Percentiles rank a stretch among this genome's conserved stretches.
Evolutionary conservation across 2,797 vertebrate genomes (phyloP).

Genomic region (Xenopus petersii): DNA sequence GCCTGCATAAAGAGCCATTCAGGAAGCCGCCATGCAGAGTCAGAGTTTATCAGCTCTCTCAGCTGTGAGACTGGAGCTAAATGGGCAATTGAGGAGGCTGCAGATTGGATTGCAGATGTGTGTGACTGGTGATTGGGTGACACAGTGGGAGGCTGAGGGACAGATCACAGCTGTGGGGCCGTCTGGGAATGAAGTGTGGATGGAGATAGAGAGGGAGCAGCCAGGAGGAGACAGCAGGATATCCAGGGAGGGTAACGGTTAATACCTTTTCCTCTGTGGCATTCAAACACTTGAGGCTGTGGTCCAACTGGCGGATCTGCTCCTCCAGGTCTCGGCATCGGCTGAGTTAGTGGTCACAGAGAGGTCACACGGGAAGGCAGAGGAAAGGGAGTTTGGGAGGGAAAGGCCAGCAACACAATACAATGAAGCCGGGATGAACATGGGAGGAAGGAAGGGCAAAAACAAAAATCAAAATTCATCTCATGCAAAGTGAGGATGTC

Average conservation of each 20-base stretch:
- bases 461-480: slow-evolving; percentile 38
- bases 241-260: slow-evolving; percentile 4
- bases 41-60: not conserved
- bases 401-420: slow-evolving; percentile 47
- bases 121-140: not conserved
- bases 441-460: slow-evolving; percentile 50
- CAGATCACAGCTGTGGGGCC: slow-evolving; percentile 9
- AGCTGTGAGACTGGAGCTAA: not conserved
- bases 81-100: slow-evolving; percentile 13
- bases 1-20: not conserved
- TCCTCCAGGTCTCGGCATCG: slow-evolving; percentile 82
- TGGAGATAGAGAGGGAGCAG: slow-evolving; percentile 11
- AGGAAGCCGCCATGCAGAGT: not conserved
- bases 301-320: slow-evolving; percentile 84
- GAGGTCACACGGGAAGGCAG: slow-evolving; percentile 35
- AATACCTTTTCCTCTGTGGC: slow-evolving; percentile 90
- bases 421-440: slow-evolving; percentile 52
- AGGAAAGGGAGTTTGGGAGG: slow-evolving; percentile 51
- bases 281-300: slow-evolving; percentile 87
- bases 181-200: not conserved
- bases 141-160: not conserved
- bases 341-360: slow-evolving; percentile 75
- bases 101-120: not conserved
- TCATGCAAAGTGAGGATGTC: slow-evolving; percentile 18
- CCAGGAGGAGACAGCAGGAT: slow-evolving; percentile 7